These are phyloP conservation scores for Amblyjoppa proteus DNA, from an alignment of 2,888 invertebrate genomes.

Conservation along the genomic window DNA sequence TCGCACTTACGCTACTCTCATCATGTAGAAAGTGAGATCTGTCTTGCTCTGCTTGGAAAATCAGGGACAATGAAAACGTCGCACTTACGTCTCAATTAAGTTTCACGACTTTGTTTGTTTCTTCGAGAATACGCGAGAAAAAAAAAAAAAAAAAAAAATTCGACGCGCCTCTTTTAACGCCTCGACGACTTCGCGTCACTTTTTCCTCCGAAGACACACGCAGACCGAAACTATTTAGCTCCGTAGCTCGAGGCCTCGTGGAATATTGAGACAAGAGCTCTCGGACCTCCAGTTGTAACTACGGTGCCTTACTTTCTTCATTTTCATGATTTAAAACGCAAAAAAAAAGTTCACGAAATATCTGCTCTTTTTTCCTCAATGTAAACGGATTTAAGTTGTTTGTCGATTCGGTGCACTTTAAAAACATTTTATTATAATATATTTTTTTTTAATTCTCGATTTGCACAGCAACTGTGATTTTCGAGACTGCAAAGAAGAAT, in stretches of 20 bases:
- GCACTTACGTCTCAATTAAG: slow-evolving; percentile 68
- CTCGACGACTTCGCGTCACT: slow-evolving; percentile 27
- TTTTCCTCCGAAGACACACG: not conserved
- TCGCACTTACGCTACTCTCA: not conserved
- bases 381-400: not conserved
- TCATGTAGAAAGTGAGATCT: slow-evolving; percentile 59
- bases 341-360: not conserved
- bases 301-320: slow-evolving; percentile 1
- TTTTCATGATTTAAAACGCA: not conserved
- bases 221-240: slow-evolving; percentile 69
- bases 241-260: slow-evolving; percentile 12
- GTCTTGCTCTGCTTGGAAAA: slow-evolving; percentile 49
- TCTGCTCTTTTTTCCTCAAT: not conserved
- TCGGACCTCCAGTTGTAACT: not conserved
- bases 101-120: slow-evolving; percentile 74
- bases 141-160: slow-evolving; percentile 21
- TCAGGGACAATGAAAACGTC: slow-evolving; percentile 58
- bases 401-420: not conserved
- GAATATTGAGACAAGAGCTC: slow-evolving; percentile 20
- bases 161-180: slow-evolving; percentile 52
- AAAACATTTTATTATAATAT: not conserved
- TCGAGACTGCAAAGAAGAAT: slow-evolving; percentile 21
- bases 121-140: not conserved
- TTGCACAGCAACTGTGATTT: not conserved
- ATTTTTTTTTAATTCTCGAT: slow-evolving; percentile 1